Conservation (phyloP, 2,888 invertebrate species). For the Agonum fuliginosum region DNA sequence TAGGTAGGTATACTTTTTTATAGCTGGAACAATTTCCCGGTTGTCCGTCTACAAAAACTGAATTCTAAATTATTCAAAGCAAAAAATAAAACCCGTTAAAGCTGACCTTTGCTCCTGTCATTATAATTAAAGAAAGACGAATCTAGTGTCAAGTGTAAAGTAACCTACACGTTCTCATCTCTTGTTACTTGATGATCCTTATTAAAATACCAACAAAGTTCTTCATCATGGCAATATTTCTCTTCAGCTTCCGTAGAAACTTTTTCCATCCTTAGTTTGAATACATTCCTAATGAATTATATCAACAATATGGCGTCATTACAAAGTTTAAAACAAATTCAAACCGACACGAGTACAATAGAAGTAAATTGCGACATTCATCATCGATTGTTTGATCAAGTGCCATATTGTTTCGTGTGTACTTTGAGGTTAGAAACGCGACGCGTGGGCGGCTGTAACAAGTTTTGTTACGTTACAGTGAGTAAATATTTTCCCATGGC, state of each 20-base stretch:
- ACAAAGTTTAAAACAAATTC: constrained; percentile 31
- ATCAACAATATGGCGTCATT: constrained; percentile 16
- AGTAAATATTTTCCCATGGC: constrained; percentile 43
- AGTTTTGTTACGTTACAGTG: constrained; percentile 29
- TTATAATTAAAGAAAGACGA: constrained; percentile 26
- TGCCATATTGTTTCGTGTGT: constrained; percentile 19
- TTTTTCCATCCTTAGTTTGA: constrained; percentile 8
- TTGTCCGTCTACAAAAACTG: neutral
- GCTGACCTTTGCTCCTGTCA: constrained; percentile 6
- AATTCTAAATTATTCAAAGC: constrained; percentile 13
- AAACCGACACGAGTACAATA: constrained; percentile 9
- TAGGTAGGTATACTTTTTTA: too few relatives aligned
- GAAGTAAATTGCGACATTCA: constrained; percentile 25
- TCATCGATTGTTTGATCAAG: constrained; percentile 43
- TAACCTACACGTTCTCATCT: constrained; percentile 3
- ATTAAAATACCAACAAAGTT: constrained; percentile 4
- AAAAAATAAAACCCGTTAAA: constrained; percentile 16
- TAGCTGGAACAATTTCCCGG: neutral
- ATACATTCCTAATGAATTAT: constrained; percentile 29
- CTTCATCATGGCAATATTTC: neutral
- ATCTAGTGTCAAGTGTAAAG: constrained; percentile 14
- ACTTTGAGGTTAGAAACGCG: neutral
- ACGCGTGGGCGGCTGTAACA: constrained; percentile 35
- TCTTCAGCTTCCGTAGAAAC: neutral
- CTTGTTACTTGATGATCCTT: neutral